Evolutionary conservation across 2,113 vertebrate genomes (phyloP), one percentile per base, ranked within the genome.

Genomic region (Copsychus sechellarum): DNA sequence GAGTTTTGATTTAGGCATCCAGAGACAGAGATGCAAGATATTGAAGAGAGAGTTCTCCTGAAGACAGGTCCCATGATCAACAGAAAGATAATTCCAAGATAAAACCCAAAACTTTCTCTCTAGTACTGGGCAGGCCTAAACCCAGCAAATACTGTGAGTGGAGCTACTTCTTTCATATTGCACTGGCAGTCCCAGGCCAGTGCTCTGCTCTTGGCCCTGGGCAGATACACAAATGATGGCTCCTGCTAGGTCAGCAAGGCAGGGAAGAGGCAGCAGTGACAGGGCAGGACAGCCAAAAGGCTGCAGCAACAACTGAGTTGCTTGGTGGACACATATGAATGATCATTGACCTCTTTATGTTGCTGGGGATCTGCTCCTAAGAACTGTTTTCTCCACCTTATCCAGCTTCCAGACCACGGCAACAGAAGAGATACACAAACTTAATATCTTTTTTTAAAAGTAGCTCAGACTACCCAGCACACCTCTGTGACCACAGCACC

Each of bases 281-380:
- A 38, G 24, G 8, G 17, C n/a, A 85, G 28, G 42, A 36, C 3
- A 11, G 19, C 15, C 48, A 42, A 58, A 72, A 67, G 8, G 20
- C 36, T 80, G 25, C 40, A 62, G 24, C 20, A 16, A 72, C 54
- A 50, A 62, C 19, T 1, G 1, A 43, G 14, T 21, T 84, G 11
- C 12, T 67, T n/a, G 28, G n/a, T 25, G 40, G 43, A 17, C 38
- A 33, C 21, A 31, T 5, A 12, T n/a, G n/a, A 14, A 22, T 45
- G 12, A 34, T 45, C 62, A 13, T 0, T 9, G 11, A n/a, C n/a
- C 14, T 48, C 13, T 33, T 24, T 29, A 0, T 12, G 8, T 3
- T 61, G 4, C 47, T 73, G 43, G 7, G 33, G 8, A 25, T 23
- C 34, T 64, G 36, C 26, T 91, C 36, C 36, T 17, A 84, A 31